phyloP scores from a whole-genome alignment of 2,888 invertebrate species.

The Rhamphomyia laevipes region DNA sequence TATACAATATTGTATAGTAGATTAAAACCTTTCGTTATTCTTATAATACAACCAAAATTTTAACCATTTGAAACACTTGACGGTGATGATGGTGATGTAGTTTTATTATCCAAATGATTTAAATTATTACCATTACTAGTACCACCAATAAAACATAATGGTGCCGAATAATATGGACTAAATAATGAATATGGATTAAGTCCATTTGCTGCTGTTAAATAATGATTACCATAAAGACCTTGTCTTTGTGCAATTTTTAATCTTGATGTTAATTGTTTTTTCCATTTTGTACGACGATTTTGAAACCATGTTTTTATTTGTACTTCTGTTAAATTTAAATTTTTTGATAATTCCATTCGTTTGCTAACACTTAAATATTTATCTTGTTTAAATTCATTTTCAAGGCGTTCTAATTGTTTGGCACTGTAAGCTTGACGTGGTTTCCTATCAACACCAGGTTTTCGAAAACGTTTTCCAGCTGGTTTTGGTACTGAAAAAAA shows the following conservation, averaged over 20 bases:
- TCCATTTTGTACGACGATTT: slow-evolving; percentile 93
- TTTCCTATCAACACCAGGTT: slow-evolving; percentile 83
- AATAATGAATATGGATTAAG: slow-evolving; percentile 14
- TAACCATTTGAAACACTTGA: not conserved
- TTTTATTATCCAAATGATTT: not conserved
- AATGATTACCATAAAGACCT: slow-evolving; percentile 49
- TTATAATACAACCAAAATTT: too few species aligned
- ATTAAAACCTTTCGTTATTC: too few species aligned
- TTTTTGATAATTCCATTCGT: slow-evolving; percentile 84
- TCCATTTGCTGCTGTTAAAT: slow-evolving; percentile 45
- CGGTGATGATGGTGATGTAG: not conserved
- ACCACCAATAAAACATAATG: slow-evolving; percentile 8
- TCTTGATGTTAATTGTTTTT: slow-evolving; percentile 85
- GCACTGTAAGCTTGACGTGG: slow-evolving; percentile 95
- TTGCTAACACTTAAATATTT: slow-evolving; percentile 95
- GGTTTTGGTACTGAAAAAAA: slow-evolving; percentile 61
- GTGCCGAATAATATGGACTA: slow-evolving; percentile 16
- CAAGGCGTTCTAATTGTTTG: slow-evolving; percentile 81
- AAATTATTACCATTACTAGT: not conserved
- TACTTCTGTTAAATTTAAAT: slow-evolving; percentile 79
- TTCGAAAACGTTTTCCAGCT: slow-evolving; percentile 64
- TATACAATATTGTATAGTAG: too few species aligned
- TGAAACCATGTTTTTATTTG: slow-evolving; percentile 98
- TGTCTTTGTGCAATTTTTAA: slow-evolving; percentile 82
- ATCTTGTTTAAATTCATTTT: slow-evolving; percentile 89